Base-by-base conservation (phyloP, 2,888 invertebrate species). In the Caenorhabditis becei region DNA sequence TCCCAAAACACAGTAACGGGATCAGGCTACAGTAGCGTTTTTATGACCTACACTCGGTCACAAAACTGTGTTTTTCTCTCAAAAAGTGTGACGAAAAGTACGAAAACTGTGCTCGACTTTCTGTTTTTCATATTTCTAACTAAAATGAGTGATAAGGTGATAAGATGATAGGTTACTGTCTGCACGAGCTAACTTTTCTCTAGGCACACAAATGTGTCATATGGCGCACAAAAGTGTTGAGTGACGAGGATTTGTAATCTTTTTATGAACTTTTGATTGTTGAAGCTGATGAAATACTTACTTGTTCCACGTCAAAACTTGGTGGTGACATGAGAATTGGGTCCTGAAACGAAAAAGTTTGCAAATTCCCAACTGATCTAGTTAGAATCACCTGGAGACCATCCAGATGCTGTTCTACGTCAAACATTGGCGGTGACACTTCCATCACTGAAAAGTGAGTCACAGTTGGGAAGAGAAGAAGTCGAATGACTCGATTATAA, bases 251-350 rank as follows among this genome's bases (percentile, higher is more conserved):
- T 18, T 14, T 41, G 41, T 41, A 41, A 41, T 41, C 41, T 47
- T 47, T 47, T 47, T 47, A 18, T 3, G 20, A 47, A n/a, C 10
- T 47, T 47, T 47, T 20, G n/a, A n/a, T n/a, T n/a, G n/a, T n/a
- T n/a, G n/a, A n/a, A n/a, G n/a, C n/a, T 18, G 4, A 47, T 18
- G 5, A 47, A 53, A 53, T 2, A 24, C 53, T 53, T 26, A 53
- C 53, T 16, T 53, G 14, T 14, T 53, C 53, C 1, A 53, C 26
- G 14, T 53, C 26, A 26, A 53, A 47, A 47, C 47, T 47, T 10
- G 47, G 47, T 20, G 47, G 47, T 18, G 47, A 47, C 47, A 47
- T 47, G n/a, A 47, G 47, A 4, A 47, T 47, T 4, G 47, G 47
- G 47, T 47, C 47, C 47, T 47, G 20, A 20, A 47, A 47, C 2